phyloP scores from a whole-genome alignment of 1,140 invertebrate genomes.

The Tetragonula clypearis region DNA sequence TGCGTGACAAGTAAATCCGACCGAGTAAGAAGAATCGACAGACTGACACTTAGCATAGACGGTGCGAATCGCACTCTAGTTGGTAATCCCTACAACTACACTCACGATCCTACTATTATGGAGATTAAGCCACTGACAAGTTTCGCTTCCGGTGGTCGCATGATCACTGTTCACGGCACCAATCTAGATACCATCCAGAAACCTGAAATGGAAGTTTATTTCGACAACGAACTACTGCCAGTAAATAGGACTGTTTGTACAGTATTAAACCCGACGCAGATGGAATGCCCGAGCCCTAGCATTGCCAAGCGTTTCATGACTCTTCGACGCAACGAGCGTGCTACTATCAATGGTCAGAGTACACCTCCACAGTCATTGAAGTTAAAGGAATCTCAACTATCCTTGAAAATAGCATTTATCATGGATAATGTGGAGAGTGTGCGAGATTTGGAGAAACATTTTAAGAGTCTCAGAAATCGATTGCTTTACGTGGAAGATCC shows the following conservation, averaged over 20 bases:
- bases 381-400: constrained; percentile 83
- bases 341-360: constrained; percentile 7
- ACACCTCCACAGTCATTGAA: constrained; percentile 66
- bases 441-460: constrained; percentile 93
- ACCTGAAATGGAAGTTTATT: constrained; percentile 93
- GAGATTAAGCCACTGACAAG: constrained; percentile 94
- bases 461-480: constrained; percentile 89
- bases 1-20: constrained; percentile 91
- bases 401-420: constrained; percentile 92
- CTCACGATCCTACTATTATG: constrained; percentile 95
- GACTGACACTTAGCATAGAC: constrained; percentile 91
- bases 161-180: constrained; percentile 95
- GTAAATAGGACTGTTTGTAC: constrained; percentile 92
- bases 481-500: constrained; percentile 97
- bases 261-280: constrained; percentile 93
- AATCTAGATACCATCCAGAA: constrained; percentile 95
- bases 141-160: constrained; percentile 95
- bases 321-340: constrained; percentile 57
- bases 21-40: constrained; percentile 83
- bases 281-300: constrained; percentile 97
- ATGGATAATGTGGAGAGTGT: constrained; percentile 98
- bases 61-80: constrained; percentile 89
- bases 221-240: constrained; percentile 85
- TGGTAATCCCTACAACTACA: constrained; percentile 92
- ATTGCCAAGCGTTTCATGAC: constrained; percentile 78